phyloP scores from a whole-genome alignment of 2,888 invertebrate species.

The Aspidiotus rigidus region DNA sequence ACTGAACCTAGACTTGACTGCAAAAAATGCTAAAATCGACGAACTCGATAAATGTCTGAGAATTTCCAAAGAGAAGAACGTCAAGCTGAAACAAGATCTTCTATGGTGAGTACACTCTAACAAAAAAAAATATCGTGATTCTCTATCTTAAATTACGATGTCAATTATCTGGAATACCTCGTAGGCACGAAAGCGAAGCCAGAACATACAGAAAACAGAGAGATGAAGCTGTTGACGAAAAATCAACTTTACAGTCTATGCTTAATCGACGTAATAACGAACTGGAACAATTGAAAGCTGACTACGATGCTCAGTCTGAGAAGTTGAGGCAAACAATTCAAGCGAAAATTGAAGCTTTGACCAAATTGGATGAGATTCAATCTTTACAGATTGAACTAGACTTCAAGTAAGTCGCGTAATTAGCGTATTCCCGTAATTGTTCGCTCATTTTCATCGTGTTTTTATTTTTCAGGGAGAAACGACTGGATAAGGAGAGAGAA shows the following conservation, averaged over 20 bases:
- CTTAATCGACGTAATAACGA: conserved; percentile 63
- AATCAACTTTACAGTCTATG: conserved; percentile 61
- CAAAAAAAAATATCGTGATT: neutral
- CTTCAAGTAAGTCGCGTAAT: conserved; percentile 43
- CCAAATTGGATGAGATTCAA: conserved; percentile 68
- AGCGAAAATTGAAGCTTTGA: conserved; percentile 73
- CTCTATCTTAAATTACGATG: neutral
- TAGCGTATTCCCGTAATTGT: neutral
- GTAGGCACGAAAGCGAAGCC: conserved; percentile 54
- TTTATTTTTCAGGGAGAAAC: conserved; percentile 53
- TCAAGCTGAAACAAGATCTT: conserved; percentile 16
- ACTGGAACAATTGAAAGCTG: conserved; percentile 61
- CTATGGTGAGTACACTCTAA: neutral
- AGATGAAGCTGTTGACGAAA: conserved; percentile 62
- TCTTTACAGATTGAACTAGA: conserved; percentile 60
- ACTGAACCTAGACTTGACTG: neutral
- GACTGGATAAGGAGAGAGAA: conserved; percentile 60
- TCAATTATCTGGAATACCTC: neutral
- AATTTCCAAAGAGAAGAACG: conserved; percentile 2
- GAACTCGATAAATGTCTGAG: conserved; percentile 11
- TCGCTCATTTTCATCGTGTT: neutral
- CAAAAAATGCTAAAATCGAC: neutral
- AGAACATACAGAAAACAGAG: conserved; percentile 59
- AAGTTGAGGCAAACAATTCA: conserved; percentile 54
- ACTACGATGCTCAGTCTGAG: conserved; percentile 46